Percentiles rank a stretch among this genome's conserved stretches.
These are phyloP conservation scores for Epinephelus lanceolatus DNA, from an alignment of 2,113 vertebrate species.

Conservation along the genomic window DNA sequence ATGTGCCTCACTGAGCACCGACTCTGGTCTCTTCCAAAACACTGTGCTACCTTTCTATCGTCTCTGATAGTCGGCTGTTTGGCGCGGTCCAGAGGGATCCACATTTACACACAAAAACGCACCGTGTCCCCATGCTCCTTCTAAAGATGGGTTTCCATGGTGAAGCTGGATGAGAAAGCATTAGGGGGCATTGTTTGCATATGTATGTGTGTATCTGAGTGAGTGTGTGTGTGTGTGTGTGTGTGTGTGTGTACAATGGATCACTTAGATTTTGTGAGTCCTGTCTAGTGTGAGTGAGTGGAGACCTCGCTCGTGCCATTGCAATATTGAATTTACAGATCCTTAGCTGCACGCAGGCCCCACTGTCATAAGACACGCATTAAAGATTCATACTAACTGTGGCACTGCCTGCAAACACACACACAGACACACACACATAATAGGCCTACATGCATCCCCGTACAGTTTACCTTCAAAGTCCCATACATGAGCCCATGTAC, in stretches of 20 bases:
- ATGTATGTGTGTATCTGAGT: neutral
- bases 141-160: conserved; percentile 78
- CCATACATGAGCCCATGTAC: neutral
- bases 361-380: conserved; percentile 54
- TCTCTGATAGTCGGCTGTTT: conserved; percentile 38
- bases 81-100: conserved; percentile 32
- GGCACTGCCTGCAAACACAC: conserved; percentile 34
- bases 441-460: neutral
- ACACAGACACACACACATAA: neutral
- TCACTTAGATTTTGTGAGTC: neutral
- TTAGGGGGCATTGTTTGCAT: conserved; percentile 50
- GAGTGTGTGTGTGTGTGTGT: conserved; percentile 5
- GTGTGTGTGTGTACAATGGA: neutral
- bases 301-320: conserved; percentile 27
- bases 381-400: conserved; percentile 68
- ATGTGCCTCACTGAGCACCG: neutral
- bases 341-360: conserved; percentile 28
- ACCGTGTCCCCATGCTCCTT: conserved; percentile 31
- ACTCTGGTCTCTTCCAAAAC: conserved; percentile 33
- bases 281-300: conserved; percentile 4
- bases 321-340: conserved; percentile 62
- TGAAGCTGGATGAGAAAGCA: conserved; percentile 53
- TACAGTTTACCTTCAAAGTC: neutral
- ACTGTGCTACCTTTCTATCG: conserved; percentile 7
- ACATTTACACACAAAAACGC: conserved; percentile 22